These are phyloP conservation scores for Pangasius macronema DNA, from an alignment of 2,797 vertebrate species.

Conservation along the genomic window DNA sequence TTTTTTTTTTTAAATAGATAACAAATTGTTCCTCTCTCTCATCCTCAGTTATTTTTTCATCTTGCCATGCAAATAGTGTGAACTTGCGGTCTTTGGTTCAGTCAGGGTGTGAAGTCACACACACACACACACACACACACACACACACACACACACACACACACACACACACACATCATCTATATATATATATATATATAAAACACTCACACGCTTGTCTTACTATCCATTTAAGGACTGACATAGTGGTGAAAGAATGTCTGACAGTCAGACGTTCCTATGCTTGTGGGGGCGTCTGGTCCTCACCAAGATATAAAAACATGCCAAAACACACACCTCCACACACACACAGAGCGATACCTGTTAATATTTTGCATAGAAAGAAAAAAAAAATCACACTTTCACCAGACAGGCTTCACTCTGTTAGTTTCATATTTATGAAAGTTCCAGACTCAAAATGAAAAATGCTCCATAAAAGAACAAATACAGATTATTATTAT, in stretches of 20 bases:
- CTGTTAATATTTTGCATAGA: slow-evolving; percentile 10
- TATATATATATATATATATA: neutral
- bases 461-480: neutral
- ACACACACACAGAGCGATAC: neutral
- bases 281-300: neutral
- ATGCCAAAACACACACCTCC: neutral
- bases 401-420: slow-evolving; percentile 20
- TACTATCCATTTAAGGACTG: neutral
- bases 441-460: neutral
- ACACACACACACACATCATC: slow-evolving; percentile 3
- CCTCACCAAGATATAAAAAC: neutral
- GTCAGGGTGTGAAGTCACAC: slow-evolving; percentile 13
- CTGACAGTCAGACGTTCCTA: neutral
- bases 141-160: neutral
- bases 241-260: neutral
- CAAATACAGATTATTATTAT: neutral
- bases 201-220: neutral
- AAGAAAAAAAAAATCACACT: slow-evolving; percentile 29
- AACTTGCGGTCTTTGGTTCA: slow-evolving; percentile 41
- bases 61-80: slow-evolving; percentile 42
- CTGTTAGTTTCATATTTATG: neutral
- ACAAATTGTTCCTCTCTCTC: neutral
- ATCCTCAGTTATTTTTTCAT: slow-evolving; percentile 30
- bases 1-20: neutral
- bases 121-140: neutral